These are phyloP conservation scores for Diaphora mendica DNA, from an alignment of 2,888 invertebrate genomes.

Conservation along the genomic window DNA sequence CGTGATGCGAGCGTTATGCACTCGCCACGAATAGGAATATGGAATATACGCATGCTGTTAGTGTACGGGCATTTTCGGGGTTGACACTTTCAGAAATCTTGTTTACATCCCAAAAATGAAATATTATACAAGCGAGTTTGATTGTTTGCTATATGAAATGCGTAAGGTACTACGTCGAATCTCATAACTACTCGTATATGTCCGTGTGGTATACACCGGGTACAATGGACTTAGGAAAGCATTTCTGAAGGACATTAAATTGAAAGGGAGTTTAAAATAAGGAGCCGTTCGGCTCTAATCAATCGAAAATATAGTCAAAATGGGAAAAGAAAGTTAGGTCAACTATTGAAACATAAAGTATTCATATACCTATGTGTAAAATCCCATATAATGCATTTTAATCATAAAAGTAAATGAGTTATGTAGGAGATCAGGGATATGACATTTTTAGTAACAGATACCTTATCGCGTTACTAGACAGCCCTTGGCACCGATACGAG, in stretches of 20 bases:
- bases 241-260: no score
- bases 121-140: background rate
- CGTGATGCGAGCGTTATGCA: conserved; percentile 44
- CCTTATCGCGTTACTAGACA: background rate
- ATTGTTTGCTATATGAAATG: background rate
- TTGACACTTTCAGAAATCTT: conserved; percentile 3
- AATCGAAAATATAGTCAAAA: no score
- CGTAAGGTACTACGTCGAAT: no score
- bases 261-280: no score
- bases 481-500: conserved; percentile 24
- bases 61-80: conserved; percentile 27
- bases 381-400: background rate
- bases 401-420: background rate
- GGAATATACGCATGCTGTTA: conserved; percentile 34
- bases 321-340: no score
- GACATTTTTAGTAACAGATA: background rate
- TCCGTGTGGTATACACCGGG: no score
- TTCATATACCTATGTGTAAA: background rate
- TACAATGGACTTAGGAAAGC: no score
- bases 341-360: no score
- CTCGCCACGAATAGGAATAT: conserved; percentile 43
- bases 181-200: no score
- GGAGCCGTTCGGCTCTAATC: no score
- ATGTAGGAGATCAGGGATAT: background rate
- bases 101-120: background rate